Conservation (phyloP, 2,888 invertebrate genomes). For the Eurytoma adleriae region DNA sequence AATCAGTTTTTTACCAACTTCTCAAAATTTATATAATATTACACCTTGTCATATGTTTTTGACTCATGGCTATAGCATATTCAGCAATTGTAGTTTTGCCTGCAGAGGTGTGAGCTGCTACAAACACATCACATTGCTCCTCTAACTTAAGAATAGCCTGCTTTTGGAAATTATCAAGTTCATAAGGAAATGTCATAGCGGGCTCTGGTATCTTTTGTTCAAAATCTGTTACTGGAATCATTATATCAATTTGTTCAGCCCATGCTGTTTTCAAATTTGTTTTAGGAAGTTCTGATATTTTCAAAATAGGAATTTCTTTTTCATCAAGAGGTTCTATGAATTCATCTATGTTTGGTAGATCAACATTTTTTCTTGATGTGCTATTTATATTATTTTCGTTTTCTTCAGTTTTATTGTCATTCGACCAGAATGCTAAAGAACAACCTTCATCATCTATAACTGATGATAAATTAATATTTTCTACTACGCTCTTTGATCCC, state of each 20-base stretch:
- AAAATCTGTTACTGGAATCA: constrained; percentile 88
- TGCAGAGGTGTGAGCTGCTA: constrained; percentile 99
- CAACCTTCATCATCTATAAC: constrained; percentile 81
- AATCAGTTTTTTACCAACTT: constrained; percentile 11
- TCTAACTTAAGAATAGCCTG: constrained; percentile 96
- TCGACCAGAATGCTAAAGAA: constrained; percentile 77
- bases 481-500: constrained; percentile 58
- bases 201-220: constrained; percentile 87
- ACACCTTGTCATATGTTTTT: constrained; percentile 91
- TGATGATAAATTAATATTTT: constrained; percentile 79
- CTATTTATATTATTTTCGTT: constrained; percentile 63
- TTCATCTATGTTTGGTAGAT: constrained; percentile 63
- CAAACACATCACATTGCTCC: constrained; percentile 96
- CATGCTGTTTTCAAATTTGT: constrained; percentile 83
- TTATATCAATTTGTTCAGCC: constrained; percentile 92
- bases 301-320: constrained; percentile 80
- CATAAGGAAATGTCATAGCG: constrained; percentile 92
- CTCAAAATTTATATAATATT: constrained; percentile 31
- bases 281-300: constrained; percentile 80
- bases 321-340: constrained; percentile 69
- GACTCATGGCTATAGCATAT: constrained; percentile 97
- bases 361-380: constrained; percentile 15
- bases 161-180: constrained; percentile 97
- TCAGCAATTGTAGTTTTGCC: constrained; percentile 99
- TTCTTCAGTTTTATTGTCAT: constrained; percentile 48